Base-by-base conservation (phyloP, 2,113 vertebrate genomes). In the Hippocampus barbouri region DNA sequence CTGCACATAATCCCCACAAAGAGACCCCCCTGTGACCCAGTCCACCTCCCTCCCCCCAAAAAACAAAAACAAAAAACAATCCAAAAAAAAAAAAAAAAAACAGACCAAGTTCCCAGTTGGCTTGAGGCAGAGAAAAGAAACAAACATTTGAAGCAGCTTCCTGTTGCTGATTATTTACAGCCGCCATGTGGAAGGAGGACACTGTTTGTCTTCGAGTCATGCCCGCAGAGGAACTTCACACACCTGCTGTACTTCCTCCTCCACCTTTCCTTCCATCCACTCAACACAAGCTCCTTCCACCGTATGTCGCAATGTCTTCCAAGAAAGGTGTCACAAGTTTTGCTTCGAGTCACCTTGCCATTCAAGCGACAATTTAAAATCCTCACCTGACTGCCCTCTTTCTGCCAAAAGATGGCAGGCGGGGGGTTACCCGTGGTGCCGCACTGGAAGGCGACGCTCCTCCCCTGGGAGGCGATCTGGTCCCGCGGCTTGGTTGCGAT, bases 341-440 rank as follows among this genome's bases (percentile, higher is more conserved):
- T 63, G 61, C 61, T 3, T 38, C 6, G 18, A 38, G 60, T 63
- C 34, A 40, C 12, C 3, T 5, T 14, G 23, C 5, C n/a, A 12
- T 59, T 27, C 11, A 61, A 34, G 56, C 12, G 23, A 59, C 23
- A 41, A 57, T 53, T 66, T 18, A 45, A 49, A 72, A 25, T 51
- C 68, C 88, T 79, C 85, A 98, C 97, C 95, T 99, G 96, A 83
- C 95, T 98, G 81, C 97, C 97, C 92, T 99, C 97, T 88, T 97
- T 98, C 89, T 99, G 96, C 97, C 97, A 99, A 90, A 99, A 99
- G 72, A 99, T 95, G 80, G 97, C 96, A 79, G 97, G 97, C 75
- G 95, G 96, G 53, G 97, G 97, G 83, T 98, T 98, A 89, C 96
- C 96, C 83, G 95, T 95, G 34, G 96, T 97, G 91, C 95, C 94